A percentile compares a stretch with the other conserved stretches of the same genome.
Conservation (phyloP, 2,113 vertebrate species). For the Furnarius figulus region DNA sequence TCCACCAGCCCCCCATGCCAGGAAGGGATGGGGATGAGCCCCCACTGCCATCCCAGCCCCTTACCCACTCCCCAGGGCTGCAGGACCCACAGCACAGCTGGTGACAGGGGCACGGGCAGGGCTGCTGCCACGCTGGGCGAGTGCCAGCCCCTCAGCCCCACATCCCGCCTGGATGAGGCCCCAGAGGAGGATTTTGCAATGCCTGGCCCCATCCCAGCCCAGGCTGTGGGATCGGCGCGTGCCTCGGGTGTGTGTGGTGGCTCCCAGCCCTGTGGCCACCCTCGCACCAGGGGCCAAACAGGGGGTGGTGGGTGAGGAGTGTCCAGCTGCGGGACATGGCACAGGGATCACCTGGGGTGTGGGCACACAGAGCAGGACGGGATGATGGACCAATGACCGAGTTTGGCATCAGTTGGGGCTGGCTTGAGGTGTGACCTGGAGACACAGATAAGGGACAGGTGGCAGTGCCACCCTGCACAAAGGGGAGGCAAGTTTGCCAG, state of each 20-base stretch:
- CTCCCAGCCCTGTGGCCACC: accelerated
- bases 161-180: accelerated
- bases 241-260: accelerated
- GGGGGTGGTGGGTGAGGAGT: accelerated
- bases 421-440: background rate
- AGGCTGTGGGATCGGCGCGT: accelerated
- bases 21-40: background rate
- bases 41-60: background rate
- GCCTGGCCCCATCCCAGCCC: background rate
- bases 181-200: background rate
- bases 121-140: accelerated
- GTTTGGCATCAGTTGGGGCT: accelerated
- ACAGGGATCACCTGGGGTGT: accelerated
- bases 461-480: background rate
- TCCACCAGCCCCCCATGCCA: background rate
- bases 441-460: background rate
- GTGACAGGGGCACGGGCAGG: accelerated
- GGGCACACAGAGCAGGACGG: background rate
- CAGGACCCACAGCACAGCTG: accelerated
- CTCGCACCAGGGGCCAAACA: accelerated
- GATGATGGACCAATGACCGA: accelerated
- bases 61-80: background rate
- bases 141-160: background rate
- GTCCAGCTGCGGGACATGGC: accelerated
- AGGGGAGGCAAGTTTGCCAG: no score